Conservation (phyloP, 2,113 vertebrate species). For the Oxygymnocypris stewartii region DNA sequence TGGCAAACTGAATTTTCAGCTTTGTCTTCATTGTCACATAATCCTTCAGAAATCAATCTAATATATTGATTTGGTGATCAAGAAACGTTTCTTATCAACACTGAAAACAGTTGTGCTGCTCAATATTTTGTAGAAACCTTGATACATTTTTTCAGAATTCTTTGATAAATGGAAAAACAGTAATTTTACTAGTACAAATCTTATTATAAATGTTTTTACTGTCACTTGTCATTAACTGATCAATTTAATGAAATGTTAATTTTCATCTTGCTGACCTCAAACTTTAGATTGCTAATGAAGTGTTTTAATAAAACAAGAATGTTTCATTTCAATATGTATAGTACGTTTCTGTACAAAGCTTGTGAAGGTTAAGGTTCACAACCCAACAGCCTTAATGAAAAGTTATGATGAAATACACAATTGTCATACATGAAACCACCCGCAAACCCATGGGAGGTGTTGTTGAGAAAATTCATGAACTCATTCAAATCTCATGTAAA, state of each 20-base stretch:
- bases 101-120: background rate
- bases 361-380: background rate
- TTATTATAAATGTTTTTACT: no score
- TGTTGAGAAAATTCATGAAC: conserved; percentile 45
- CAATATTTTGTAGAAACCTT: background rate
- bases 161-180: no score
- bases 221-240: no score
- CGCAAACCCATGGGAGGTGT: background rate
- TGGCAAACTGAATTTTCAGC: background rate
- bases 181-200: no score
- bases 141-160: background rate
- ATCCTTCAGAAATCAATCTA: background rate
- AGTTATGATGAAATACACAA: background rate
- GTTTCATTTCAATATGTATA: background rate
- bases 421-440: background rate
- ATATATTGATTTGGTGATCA: background rate
- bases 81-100: background rate
- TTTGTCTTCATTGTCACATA: background rate
- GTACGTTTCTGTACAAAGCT: background rate
- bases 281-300: background rate
- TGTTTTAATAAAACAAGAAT: background rate
- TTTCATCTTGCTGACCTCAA: background rate
- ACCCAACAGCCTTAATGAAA: background rate
- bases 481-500: conserved; percentile 44
- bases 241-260: no score